Evolutionary conservation across 2,113 vertebrate genomes (phyloP).

Genomic region (Cinclus cinclus): DNA sequence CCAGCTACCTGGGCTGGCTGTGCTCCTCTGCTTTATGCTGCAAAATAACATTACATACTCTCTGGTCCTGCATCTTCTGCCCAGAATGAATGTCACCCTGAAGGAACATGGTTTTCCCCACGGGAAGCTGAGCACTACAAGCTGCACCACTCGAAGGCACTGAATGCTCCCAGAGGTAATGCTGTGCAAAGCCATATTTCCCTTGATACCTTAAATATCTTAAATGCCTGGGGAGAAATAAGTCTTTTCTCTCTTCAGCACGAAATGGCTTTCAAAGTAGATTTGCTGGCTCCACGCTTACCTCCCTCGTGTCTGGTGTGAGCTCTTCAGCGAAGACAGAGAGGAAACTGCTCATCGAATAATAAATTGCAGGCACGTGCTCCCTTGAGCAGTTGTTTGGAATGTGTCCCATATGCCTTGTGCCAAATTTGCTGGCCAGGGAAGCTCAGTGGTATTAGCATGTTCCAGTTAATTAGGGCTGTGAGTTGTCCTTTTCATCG

Average conservation of each 20-base stretch:
- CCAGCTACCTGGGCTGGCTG: neutral
- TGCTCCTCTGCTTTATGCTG: neutral
- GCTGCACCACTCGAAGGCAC: neutral
- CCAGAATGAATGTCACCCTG: neutral
- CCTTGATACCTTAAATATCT: neutral
- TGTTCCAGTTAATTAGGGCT: slow-evolving; percentile 56
- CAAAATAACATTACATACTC: neutral
- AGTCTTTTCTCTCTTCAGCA: neutral
- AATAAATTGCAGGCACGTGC: slow-evolving; percentile 24
- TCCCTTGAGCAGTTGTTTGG: slow-evolving; percentile 47
- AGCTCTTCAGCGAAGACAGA: neutral
- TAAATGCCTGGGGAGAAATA: neutral
- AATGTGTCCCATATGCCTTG: neutral
- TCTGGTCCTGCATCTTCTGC: neutral
- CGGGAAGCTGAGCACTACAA: neutral
- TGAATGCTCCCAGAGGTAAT: neutral
- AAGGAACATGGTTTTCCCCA: neutral
- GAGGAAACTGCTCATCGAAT: neutral
- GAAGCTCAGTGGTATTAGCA: slow-evolving; percentile 54
- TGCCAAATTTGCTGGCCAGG: slow-evolving; percentile 48
- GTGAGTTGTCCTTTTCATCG: slow-evolving; percentile 47
- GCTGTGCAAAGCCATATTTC: neutral
- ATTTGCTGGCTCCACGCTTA: slow-evolving; percentile 13
- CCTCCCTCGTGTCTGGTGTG: neutral
- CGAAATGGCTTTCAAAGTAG: neutral